Base-by-base conservation (phyloP, 92 coral and sea anemone species). In the Epizoanthus stellaris region DNA sequence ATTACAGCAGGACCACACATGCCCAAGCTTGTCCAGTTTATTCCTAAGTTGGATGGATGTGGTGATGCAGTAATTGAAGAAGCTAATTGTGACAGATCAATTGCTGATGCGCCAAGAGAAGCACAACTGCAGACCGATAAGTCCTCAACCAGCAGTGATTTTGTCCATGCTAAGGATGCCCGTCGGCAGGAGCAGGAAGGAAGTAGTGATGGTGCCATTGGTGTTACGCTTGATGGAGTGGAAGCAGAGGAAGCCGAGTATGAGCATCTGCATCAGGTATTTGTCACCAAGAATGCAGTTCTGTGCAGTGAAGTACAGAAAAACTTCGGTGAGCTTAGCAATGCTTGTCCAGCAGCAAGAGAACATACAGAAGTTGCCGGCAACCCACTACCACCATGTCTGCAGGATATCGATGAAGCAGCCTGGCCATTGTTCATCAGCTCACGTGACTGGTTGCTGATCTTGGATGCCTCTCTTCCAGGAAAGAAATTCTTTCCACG, bases 1-100 rank as follows among this genome's bases (percentile, higher is more conserved):
- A 73, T 38, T 7, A 88, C 87, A 39, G 93, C 90, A 34, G 98
- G 96, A 70, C 98, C 98, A 39, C 87, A 92, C 77, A 87, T 95
- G 6, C 94, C 94, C 60, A 91, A 81, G 75, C 80, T 79, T 17
- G 73, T 85, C 15, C 76, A 68, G 16, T 87, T 85, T 59, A 16
- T 71, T 42, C 86, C 76, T 7, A 66, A 47, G 6, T 39, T n/a
- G 2, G 66, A 43, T 47, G 90, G 73, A 25, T 60, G 20, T 43
- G 53, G 23, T 54, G 17, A 68, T 5, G 73, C 30, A 19, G 4
- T 13, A 4, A 39, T 38, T 11, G 73, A 68, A 36, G 73, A 38
- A 68, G 73, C 21, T 5, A 68, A 68, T 6, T 11, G 73, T 34
- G 73, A 68, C 45, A 16, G 14, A 14, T 5, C 9, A 19, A 19